A percentile compares a stretch with the other conserved stretches of the same genome.
These are phyloP conservation scores for Oostethus manadensis DNA, from an alignment of 2,113 vertebrate species.

Conservation along the genomic window DNA sequence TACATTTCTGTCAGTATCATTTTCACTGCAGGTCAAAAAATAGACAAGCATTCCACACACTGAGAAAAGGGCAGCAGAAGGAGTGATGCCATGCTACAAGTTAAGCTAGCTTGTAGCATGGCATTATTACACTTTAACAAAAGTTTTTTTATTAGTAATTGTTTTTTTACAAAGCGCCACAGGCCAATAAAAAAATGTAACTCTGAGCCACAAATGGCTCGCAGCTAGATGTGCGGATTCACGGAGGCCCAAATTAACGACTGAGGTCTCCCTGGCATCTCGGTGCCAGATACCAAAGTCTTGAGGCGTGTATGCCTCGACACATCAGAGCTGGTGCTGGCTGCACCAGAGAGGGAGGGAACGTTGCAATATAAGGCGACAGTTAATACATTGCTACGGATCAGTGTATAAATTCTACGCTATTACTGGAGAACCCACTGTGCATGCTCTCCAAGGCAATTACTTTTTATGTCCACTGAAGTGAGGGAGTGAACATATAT, in stretches of 20 bases:
- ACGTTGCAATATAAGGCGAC: not conserved
- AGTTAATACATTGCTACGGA: not conserved
- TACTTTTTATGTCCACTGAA: constrained; percentile 42
- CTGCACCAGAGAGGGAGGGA: not conserved
- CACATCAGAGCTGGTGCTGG: not conserved
- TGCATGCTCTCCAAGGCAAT: constrained; percentile 21
- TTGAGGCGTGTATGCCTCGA: not conserved
- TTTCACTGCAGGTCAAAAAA: too few relatives aligned
- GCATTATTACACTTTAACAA: too few relatives aligned
- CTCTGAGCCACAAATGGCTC: too few relatives aligned
- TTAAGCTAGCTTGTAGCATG: too few relatives aligned
- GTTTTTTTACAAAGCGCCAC: too few relatives aligned
- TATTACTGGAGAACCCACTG: constrained; percentile 12
- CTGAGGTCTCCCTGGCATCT: not conserved
- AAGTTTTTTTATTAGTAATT: too few relatives aligned
- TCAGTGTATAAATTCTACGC: not conserved
- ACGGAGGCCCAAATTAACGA: not conserved
- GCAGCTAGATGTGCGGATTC: not conserved
- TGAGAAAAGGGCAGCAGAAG: too few relatives aligned
- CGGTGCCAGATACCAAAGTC: constrained; percentile 1
- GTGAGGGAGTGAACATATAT: constrained; percentile 1
- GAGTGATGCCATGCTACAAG: too few relatives aligned
- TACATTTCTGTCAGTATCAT: too few relatives aligned
- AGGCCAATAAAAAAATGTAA: too few relatives aligned
- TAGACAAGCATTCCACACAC: too few relatives aligned